Conservation (phyloP, 2,113 vertebrate genomes). For the Phyllostomus hastatus region DNA sequence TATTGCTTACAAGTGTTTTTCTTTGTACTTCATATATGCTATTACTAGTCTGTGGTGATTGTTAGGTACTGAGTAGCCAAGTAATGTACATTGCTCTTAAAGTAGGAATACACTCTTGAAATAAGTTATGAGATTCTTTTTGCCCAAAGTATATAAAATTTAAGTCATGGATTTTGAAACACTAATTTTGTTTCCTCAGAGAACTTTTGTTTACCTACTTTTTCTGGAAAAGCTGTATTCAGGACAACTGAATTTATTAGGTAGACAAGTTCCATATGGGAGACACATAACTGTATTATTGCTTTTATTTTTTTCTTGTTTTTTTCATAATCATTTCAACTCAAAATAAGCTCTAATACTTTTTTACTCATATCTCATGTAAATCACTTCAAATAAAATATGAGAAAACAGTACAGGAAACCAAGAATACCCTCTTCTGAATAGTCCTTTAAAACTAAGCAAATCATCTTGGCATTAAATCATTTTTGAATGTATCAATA, state of each 20-base stretch:
- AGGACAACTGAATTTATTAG: background rate
- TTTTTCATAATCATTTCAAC: conserved; percentile 8
- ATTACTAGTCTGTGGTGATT: background rate
- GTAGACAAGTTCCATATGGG: background rate
- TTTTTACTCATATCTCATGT: conserved; percentile 1
- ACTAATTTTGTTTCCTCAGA: background rate
- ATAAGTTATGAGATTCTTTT: background rate
- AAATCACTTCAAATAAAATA: background rate
- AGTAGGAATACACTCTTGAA: background rate
- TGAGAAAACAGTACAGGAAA: background rate
- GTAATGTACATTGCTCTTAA: background rate
- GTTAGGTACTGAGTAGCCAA: background rate
- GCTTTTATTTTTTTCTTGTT: background rate
- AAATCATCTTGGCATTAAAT: background rate
- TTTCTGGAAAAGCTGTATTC: background rate
- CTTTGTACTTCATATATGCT: background rate
- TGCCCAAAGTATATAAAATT: background rate
- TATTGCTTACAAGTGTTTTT: background rate
- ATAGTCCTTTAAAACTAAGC: background rate
- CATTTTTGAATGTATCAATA: background rate
- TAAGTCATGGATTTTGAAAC: background rate
- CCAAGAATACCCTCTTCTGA: background rate
- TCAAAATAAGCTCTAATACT: background rate
- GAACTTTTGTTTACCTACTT: background rate
- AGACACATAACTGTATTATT: background rate